Base-by-base conservation (phyloP, 2,113 vertebrate species). In the Pelecanoides urinatrix region DNA sequence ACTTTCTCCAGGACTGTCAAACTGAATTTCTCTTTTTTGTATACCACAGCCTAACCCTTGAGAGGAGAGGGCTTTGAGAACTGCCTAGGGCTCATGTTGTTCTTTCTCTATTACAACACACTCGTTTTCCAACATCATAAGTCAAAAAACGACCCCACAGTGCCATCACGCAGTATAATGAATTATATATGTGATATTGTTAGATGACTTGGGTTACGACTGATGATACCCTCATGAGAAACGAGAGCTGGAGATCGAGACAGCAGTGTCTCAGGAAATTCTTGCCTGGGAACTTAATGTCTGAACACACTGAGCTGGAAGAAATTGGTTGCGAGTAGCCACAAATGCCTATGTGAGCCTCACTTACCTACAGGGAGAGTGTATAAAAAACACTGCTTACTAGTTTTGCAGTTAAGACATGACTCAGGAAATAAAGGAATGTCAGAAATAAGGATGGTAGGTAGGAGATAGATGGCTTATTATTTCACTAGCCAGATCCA, bases 221-320 rank as follows among this genome's bases (percentile, higher is more conserved):
- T 83, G 55, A 18, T 10, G 34, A 79, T 76, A 90, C 18, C 10
- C 19, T 58, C 34, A 40, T 17, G 45, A 94, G 49, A 90, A 96
- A 80, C 0, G 2, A 92, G 79, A 71, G 38, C n/a, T 70, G 61
- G 44, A 86, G 91, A 95, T 84, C 32, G 45, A 81, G 75, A 88
- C 68, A 86, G 72, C 34, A 70, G 68, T 2, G 0, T 89, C 80
- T 71, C 50, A 65, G 76, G 53, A 89, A 87, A 89, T 91, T 94
- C 59, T 95, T 87, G 50, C 63, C 63, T 81, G 71, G 44, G 70
- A 95, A 61, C 82, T 75, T 58, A 86, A 84, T 81, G 56, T 88
- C 70, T 94, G 90, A 87, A 53, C 63, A 89, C 80, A 81, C 65
- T 94, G 81, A 96, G 34, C 47, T 82, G 74, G 66, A 94, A 94